Conservation (phyloP, 2,797 vertebrate species). For the Acipenser oxyrinchus region DNA sequence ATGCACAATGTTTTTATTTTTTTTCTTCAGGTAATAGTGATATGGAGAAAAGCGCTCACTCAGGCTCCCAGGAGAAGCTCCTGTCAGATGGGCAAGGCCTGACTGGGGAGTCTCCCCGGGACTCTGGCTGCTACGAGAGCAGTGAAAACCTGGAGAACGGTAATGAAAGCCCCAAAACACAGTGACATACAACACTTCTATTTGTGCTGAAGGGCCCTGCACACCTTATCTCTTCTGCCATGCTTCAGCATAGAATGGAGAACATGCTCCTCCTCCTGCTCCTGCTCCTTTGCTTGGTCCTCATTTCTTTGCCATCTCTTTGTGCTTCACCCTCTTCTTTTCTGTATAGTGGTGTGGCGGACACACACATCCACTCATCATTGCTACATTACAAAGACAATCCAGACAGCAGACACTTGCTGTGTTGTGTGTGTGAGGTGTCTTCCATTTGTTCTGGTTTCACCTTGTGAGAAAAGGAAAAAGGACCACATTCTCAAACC, state of each 20-base stretch:
- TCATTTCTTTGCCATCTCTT: constrained; percentile 15
- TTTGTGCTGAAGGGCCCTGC: constrained; percentile 20
- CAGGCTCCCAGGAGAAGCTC: constrained; percentile 92
- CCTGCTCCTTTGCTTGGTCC: constrained; percentile 18
- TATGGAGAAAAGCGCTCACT: constrained; percentile 64
- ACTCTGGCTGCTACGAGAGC: constrained; percentile 97
- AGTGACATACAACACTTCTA: constrained; percentile 19
- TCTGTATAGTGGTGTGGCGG: constrained; percentile 24
- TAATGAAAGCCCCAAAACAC: constrained; percentile 55
- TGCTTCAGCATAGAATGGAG: constrained; percentile 35
- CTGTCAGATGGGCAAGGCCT: constrained; percentile 73
- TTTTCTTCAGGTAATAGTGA: constrained; percentile 83
- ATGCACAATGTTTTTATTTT: no score
- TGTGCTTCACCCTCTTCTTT: constrained; percentile 25
- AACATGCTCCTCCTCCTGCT: constrained; percentile 12
- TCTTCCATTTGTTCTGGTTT: background rate
- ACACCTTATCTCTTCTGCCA: constrained; percentile 19
- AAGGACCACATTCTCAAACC: background rate
- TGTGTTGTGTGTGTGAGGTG: background rate
- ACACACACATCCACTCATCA: constrained; percentile 37
- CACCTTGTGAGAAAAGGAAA: background rate
- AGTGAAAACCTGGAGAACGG: constrained; percentile 95
- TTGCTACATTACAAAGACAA: constrained; percentile 24
- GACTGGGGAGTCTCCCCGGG: constrained; percentile 82
- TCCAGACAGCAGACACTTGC: background rate